These are phyloP conservation scores for Listrodromus nycthemerus DNA, from an alignment of 2,888 invertebrate species.

Conservation along the genomic window DNA sequence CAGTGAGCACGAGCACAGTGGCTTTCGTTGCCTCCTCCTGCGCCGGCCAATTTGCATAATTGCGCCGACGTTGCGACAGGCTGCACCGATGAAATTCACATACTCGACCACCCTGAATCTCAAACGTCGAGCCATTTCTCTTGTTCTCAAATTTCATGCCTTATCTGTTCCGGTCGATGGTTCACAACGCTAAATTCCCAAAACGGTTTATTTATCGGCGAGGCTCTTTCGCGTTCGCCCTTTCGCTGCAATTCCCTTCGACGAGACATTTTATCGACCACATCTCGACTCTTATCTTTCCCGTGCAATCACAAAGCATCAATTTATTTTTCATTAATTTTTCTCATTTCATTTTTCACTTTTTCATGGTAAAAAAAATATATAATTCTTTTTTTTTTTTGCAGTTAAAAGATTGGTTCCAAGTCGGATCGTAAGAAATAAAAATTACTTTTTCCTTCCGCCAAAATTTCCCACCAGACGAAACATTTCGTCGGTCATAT, in stretches of 20 bases:
- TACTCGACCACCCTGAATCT: constrained; percentile 12
- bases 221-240: not conserved
- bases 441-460: not conserved
- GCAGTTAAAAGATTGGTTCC: not conserved
- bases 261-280: not conserved
- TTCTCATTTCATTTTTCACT: not conserved
- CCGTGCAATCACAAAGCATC: not conserved
- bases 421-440: not conserved
- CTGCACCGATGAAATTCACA: constrained; percentile 47
- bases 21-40: constrained; percentile 32
- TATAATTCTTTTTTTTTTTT: not conserved
- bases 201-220: not conserved
- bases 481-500: not conserved
- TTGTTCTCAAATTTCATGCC: constrained; percentile 30
- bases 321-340: not conserved
- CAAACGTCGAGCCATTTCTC: constrained; percentile 36
- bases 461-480: not conserved
- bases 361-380: not conserved
- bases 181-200: not conserved
- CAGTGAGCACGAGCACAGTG: constrained; percentile 56
- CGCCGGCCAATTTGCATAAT: constrained; percentile 73
- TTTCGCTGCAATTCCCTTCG: not conserved
- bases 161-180: constrained; percentile 16
- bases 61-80: constrained; percentile 66
- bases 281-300: not conserved